Base-by-base conservation (phyloP, 2,797 vertebrate species). In the Aphelocoma californica region DNA sequence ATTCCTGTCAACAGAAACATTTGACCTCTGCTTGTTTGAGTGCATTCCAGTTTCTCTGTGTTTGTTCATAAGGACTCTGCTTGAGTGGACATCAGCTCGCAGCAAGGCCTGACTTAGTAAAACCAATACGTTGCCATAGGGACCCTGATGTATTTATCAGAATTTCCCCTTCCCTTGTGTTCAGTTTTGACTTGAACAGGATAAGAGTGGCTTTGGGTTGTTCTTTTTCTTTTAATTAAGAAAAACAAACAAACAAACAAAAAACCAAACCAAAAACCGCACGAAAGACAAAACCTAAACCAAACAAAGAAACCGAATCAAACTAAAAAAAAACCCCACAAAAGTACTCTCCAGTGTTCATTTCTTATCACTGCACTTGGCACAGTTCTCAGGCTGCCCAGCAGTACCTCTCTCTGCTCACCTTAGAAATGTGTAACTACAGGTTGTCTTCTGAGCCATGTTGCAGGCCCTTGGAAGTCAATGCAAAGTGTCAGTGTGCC, bases 1-100 rank as follows among this genome's bases (percentile, higher is more conserved):
- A 88, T 51, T 88, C 56, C 74, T 28, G 24, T 69, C 71, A 60
- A 74, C 26, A 88, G 81, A 88, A 92, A 88, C 23, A 66, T 72
- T 57, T 88, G 73, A 82, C 60, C 77, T 91, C 56, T 71, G 70
- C 45, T 81, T 58, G 24, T 71, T 44, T 86, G 87, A 45, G 74
- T 64, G 61, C 64, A 79, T 86, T 91, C 81, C 57, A 71, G 26
- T 28, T 73, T 86, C 50, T 64, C 75, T 74, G 1, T 51, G 61
- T 72, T 74, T 95, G 64, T 38, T 82, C 86, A 51, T 82, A 84
- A 91, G 60, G 57, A 79, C 79, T 40, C 47, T 5, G 17, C 58
- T 72, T 83, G 61, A 92, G 38, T n/a, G 62, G 86, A 86, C 73
- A 90, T 66, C 36, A 15, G 2, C 51, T 51, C 1, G 0, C 13